Evolutionary conservation across 2,113 vertebrate genomes (phyloP), one percentile per base, ranked within the genome.

Genomic region (Nibea coibor): DNA sequence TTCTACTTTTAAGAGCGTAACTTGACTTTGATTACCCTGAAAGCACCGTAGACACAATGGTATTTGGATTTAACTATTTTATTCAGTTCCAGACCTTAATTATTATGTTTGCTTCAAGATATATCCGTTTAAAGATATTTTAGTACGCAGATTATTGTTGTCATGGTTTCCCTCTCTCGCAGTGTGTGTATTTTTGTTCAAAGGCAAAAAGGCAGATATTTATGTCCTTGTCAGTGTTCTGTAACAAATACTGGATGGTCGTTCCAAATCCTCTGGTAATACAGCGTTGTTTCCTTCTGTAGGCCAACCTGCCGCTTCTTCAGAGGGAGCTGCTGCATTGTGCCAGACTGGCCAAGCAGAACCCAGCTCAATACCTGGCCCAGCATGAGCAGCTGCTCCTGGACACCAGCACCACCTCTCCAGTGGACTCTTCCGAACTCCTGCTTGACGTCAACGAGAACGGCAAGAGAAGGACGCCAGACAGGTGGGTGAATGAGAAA

Each of bases 251-350:
- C 35, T 22, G 17, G 2, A 24, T n/a, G 28, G 3, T 39, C 39
- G 16, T 61, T 59, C 16, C 28, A 42, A 4, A 70, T 57, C 24
- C 28, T 65, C 35, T 31, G 31, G 43, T 78, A 69, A 78, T 26
- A 35, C 7, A 0, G 16, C 31, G 42, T 16, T 47, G 24, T 65
- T 54, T 71, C 39, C 74, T 7, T 39, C 68, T 69, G 0, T 85
- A 99, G 98, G 98, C 98, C 83, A 99, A 98, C 94, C 94, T 99
- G 90, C 98, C 98, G 0, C 89, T 99, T 87, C 96, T 99, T 85
- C 98, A 99, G 96, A 94, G 97, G 4, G 98, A 98, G 87, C 96
- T 99, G 84, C 94, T 99, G 75, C 97, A 99, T 94, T 99, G 97
- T 0, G 98, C 98, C 86, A 96, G 97, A 72, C 95, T 99, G 89